Base-by-base conservation (phyloP, 2,888 invertebrate genomes). In the Boloria euphrosyne region DNA sequence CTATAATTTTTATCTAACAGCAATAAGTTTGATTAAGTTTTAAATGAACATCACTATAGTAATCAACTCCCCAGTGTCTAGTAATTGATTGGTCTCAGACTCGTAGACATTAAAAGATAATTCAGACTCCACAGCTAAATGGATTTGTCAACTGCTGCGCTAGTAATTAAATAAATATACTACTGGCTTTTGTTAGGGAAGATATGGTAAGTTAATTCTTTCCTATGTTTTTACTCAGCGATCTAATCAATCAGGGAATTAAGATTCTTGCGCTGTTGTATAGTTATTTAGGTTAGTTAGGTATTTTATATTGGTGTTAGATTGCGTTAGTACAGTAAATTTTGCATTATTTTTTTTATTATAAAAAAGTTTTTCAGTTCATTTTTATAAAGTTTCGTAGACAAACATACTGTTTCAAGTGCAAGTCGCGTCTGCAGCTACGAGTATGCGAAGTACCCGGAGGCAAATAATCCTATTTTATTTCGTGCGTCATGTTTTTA, bases 101-200 rank as follows among this genome's bases (percentile, higher is more conserved):
- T 80, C 81, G 80, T 82, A 86, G 89, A 89, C 88, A 83, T 87
- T 89, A 86, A 86, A 85, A 89, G 90, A 90, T 90, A 90, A 86
- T 82, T 82, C 81, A 76, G 79, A 71, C 78, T 80, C 77, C 79
- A 78, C 80, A 80, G 80, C 82, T 87, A 86, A 90, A 87, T 86
- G 86, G 86, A 89, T 90, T 90, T 90, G 87, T 91, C 90, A 90
- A 89, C 88, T 82, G 82, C 82, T 82, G 83, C 74, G 83, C 77
- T 71, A 79, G 85, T 89, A 90, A 90, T 90, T 88, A 86, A 90
- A 90, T 89, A 88, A 89, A 87, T 86, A 86, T 80, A 82, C 83
- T 78, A 78, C 81, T 83, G 81, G 78, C 80, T 81, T 76, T 78
- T 80, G 77, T 80, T 74, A 75, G 72, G 65, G 72, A 71, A 67